Percentiles rank a stretch among this genome's conserved stretches.
Evolutionary conservation across 2,797 vertebrate species (phyloP).

Genomic region (Pitangus sulphuratus): DNA sequence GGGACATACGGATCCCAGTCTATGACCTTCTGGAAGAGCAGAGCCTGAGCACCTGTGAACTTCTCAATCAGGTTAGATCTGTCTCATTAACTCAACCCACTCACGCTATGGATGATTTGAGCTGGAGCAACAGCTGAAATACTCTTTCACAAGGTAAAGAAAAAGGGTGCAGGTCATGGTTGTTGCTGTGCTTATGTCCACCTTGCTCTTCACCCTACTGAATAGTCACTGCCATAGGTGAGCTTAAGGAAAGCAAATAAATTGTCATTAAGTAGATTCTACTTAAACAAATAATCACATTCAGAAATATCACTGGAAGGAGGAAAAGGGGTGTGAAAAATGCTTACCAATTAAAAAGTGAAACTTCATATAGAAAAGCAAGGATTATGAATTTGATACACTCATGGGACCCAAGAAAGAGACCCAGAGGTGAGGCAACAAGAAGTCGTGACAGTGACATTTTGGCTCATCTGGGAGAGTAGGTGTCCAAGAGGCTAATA

Average conservation of each 20-base stretch:
- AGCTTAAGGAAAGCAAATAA: not conserved
- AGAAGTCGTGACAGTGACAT: not conserved
- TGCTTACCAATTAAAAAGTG: not conserved
- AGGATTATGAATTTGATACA: not conserved
- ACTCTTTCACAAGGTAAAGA: not conserved
- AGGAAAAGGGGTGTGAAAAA: not conserved
- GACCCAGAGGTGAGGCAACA: not conserved
- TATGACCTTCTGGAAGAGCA: not conserved
- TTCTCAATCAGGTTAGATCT: not conserved
- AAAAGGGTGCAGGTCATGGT: not conserved
- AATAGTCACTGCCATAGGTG: not conserved
- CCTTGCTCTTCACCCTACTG: not conserved
- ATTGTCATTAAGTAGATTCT: not conserved
- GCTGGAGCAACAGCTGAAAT: not conserved
- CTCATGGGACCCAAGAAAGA: not conserved
- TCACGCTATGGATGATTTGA: not conserved
- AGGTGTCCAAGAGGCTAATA: not conserved
- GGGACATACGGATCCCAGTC: not conserved
- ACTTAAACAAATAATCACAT: not conserved
- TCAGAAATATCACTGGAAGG: not conserved
- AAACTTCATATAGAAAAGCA: not conserved
- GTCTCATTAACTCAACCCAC: not conserved
- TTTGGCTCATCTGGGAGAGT: not conserved
- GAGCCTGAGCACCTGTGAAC: not conserved
- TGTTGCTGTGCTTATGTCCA: not conserved